phyloP scores from a whole-genome alignment of 2,797 vertebrate species.

The Gila robusta region DNA sequence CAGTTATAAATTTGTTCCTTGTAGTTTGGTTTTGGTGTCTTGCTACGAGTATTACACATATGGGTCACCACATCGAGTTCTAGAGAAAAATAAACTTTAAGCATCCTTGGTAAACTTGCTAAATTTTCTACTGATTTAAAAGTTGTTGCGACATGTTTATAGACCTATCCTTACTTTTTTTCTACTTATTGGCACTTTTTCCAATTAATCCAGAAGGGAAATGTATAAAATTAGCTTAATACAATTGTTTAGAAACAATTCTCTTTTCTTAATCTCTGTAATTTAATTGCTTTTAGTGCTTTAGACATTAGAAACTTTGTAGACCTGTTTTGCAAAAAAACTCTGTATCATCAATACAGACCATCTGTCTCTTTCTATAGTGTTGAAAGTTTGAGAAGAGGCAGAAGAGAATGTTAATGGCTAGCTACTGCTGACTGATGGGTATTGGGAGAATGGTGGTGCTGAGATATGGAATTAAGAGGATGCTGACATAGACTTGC shows the following conservation, averaged over 20 bases:
- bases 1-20: neutral
- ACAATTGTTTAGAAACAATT: neutral
- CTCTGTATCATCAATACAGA: neutral
- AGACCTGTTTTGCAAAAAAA: conserved; percentile 7
- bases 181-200: neutral
- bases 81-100: neutral
- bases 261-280: conserved; percentile 12
- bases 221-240: neutral
- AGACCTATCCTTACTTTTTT: neutral
- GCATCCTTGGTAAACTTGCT: neutral
- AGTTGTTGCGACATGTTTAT: neutral
- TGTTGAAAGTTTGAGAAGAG: conserved; percentile 44
- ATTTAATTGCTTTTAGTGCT: neutral
- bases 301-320: conserved; percentile 18
- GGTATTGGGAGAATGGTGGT: conserved; percentile 48
- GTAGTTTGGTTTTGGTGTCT: neutral
- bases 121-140: neutral
- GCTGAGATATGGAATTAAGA: conserved; percentile 56
- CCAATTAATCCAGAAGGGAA: neutral
- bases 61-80: neutral
- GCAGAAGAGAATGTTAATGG: conserved; percentile 49
- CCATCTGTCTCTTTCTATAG: conserved; percentile 38
- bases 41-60: neutral
- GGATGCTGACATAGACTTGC: conserved; percentile 57
- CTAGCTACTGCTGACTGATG: conserved; percentile 57